Percentiles rank a stretch among this genome's conserved stretches.
phyloP scores from a whole-genome alignment of 1,140 invertebrate species.

The Cyclina sinensis region DNA sequence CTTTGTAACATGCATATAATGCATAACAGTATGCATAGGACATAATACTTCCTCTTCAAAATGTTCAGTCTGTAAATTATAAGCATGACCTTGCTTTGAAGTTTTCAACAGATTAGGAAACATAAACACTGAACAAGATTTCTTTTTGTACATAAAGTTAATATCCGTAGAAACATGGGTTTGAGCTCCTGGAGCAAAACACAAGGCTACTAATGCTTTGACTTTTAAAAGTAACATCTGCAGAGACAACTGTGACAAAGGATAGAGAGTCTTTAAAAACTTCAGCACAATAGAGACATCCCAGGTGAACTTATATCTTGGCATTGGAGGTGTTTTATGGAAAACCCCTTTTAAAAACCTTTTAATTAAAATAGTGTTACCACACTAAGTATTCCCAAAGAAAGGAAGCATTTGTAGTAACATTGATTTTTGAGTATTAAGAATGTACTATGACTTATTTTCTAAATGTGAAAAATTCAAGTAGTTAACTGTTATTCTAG shows the following conservation, averaged over 20 bases:
- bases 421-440: too few species aligned
- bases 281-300: slow-evolving; percentile 14
- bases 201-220: neutral
- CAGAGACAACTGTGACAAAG: neutral
- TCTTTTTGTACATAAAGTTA: neutral
- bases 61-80: neutral
- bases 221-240: neutral
- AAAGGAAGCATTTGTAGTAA: too few species aligned
- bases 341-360: slow-evolving; percentile 9
- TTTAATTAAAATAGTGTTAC: too few species aligned
- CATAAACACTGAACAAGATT: neutral
- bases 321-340: neutral
- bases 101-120: slow-evolving; percentile 42
- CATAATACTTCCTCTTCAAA: slow-evolving; percentile 10
- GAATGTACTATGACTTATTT: too few species aligned
- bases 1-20: neutral
- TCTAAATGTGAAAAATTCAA: neutral
- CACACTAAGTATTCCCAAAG: too few species aligned
- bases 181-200: neutral
- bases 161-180: neutral
- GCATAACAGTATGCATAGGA: neutral
- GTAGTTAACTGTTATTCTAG: too few species aligned
- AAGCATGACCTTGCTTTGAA: neutral
- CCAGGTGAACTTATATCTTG: slow-evolving; percentile 16
- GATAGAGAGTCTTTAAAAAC: neutral